Conservation (phyloP, 2,113 vertebrate genomes). For the Galemys pyrenaicus region DNA sequence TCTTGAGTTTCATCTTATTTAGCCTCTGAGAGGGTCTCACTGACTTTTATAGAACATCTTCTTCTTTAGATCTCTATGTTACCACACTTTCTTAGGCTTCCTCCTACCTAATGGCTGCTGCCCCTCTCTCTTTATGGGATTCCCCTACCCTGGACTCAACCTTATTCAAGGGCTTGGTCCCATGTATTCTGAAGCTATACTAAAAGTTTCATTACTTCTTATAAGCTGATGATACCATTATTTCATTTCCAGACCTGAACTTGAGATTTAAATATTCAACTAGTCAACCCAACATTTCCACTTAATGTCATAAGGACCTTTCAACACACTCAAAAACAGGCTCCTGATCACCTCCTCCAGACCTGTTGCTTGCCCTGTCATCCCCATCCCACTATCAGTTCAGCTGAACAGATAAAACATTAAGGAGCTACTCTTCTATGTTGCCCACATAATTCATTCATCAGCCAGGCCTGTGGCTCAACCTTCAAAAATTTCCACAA, state of each 20-base stretch:
- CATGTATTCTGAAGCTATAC: neutral
- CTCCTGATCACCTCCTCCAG: neutral
- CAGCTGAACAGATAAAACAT: neutral
- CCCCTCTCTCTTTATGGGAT: neutral
- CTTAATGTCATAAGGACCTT: neutral
- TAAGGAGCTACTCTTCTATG: neutral
- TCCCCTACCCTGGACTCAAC: neutral
- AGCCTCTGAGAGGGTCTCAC: neutral
- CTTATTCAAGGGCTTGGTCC: neutral
- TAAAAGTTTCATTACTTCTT: neutral
- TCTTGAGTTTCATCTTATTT: neutral
- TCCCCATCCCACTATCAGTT: neutral
- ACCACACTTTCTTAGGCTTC: neutral
- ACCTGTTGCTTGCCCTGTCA: neutral
- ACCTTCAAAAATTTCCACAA: neutral
- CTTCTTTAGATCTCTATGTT: neutral
- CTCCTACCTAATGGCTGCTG: neutral
- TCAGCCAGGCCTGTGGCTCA: neutral
- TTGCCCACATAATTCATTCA: neutral
- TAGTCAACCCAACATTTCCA: neutral
- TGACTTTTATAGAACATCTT: neutral
- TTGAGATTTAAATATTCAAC: neutral
- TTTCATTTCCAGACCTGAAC: neutral
- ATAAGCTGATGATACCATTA: neutral
- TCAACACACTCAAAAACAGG: too few species aligned